Base-by-base conservation (phyloP, 1,140 invertebrate genomes). In the Pseudomyrmex concolor region DNA sequence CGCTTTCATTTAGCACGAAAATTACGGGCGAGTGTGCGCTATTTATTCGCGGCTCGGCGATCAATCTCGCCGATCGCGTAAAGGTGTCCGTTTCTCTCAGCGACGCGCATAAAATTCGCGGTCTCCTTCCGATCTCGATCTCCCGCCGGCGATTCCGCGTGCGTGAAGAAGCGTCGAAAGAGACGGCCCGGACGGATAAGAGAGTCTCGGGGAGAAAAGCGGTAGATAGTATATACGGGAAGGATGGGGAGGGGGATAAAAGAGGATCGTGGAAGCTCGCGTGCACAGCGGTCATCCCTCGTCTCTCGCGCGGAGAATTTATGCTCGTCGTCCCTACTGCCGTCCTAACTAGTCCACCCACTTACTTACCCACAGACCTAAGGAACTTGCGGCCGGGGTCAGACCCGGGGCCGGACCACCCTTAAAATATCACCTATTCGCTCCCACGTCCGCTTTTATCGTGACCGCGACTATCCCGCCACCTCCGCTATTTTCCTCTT, bases 311-410 rank as follows among this genome's bases (percentile, higher is more conserved):
- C 73, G 92, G 60, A 94, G 90, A 92, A 94, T 94, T 94, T 94
- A 94, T 94, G 90, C 90, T 88, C 90, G 89, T 92, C 92, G 93
- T 93, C 93, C 93, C 92, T 93, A 89, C 83, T 70, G 84, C 89
- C 90, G 90, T 93, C 90, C 92, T 91, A 93, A 94, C 93, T 93
- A 93, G 93, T 93, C 93, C 92, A 92, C 91, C 92, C 93, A 93
- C 92, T 93, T 93, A 92, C 93, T 93, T 92, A 92, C 87, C 88
- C 89, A 91, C 90, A 76, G 84, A 89, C 67, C 86, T 84, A 89
- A 89, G 87, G 77, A 91, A 89, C 85, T 88, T 84, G 84, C 73
- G 83, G 73, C 34, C 60, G 67, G 84, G 78, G 78, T 83, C 73
- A 73, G 43, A 74, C 78, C 72, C 45, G 80, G 85, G 83, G 85